Conservation (phyloP, 2,113 vertebrate species). For the Syngnathus floridae region DNA sequence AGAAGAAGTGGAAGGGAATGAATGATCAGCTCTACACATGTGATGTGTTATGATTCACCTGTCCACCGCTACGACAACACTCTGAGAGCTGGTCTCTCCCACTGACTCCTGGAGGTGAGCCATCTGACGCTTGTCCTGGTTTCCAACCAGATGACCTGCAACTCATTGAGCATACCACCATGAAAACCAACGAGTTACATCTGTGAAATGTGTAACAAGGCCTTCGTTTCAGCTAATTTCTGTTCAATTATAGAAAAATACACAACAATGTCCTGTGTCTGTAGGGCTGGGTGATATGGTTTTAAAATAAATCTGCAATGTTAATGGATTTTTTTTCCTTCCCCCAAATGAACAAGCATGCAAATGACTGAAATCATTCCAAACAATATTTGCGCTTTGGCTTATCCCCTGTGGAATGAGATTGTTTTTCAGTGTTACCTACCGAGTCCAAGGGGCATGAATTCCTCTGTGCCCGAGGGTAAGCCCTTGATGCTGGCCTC, state of each 20-base stretch:
- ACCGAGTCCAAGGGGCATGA: slow-evolving; percentile 91
- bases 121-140: slow-evolving; percentile 88
- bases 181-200: background rate
- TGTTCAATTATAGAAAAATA: too few relatives aligned
- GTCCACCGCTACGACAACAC: slow-evolving; percentile 95
- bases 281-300: too few relatives aligned
- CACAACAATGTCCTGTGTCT: too few relatives aligned
- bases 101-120: slow-evolving; percentile 94
- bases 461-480: slow-evolving; percentile 83
- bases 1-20: slow-evolving; percentile 3
- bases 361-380: too few relatives aligned
- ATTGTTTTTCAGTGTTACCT: slow-evolving; percentile 33
- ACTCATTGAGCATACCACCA: slow-evolving; percentile 12
- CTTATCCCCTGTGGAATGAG: background rate
- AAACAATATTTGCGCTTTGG: too few relatives aligned
- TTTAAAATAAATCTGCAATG: too few relatives aligned
- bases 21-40: background rate
- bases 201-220: too few relatives aligned
- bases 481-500: slow-evolving; percentile 79
- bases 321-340: too few relatives aligned
- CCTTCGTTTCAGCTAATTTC: too few relatives aligned
- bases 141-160: slow-evolving; percentile 85
- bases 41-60: slow-evolving; percentile 67
- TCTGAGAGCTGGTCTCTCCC: slow-evolving; percentile 97
- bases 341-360: too few relatives aligned